phyloP scores from a whole-genome alignment of 1,140 invertebrate species.

The Sycophaga agraensis region DNA sequence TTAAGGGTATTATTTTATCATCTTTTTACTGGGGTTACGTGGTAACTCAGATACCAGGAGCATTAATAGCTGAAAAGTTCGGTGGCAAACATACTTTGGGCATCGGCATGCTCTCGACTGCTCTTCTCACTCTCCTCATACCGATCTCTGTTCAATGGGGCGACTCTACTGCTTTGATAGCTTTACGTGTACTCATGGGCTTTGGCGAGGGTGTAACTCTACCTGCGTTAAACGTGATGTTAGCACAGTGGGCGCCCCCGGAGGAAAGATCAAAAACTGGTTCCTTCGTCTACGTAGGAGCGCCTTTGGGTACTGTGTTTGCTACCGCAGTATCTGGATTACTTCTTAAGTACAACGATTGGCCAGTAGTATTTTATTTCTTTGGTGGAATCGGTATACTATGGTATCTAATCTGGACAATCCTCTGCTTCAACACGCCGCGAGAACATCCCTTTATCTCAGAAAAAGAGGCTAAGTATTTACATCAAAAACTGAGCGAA shows the following conservation, averaged over 20 bases:
- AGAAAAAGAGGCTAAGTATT: slow-evolving; percentile 74
- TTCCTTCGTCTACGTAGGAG: slow-evolving; percentile 72
- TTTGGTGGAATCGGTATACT: slow-evolving; percentile 75
- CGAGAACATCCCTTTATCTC: slow-evolving; percentile 81
- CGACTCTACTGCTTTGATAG: slow-evolving; percentile 64
- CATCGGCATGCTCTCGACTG: slow-evolving; percentile 73
- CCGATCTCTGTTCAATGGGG: slow-evolving; percentile 62
- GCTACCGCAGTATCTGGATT: slow-evolving; percentile 75
- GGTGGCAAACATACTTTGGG: slow-evolving; percentile 77
- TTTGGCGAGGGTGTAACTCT: slow-evolving; percentile 78
- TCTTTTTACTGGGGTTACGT: slow-evolving; percentile 67
- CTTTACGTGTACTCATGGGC: slow-evolving; percentile 70
- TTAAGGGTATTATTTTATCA: slow-evolving; percentile 61
- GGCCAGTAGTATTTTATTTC: slow-evolving; percentile 80
- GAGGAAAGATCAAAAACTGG: slow-evolving; percentile 73
- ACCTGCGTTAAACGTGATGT: slow-evolving; percentile 71
- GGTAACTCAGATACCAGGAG: slow-evolving; percentile 63
- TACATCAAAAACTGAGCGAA: slow-evolving; percentile 66
- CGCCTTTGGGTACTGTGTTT: slow-evolving; percentile 75
- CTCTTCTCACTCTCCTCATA: slow-evolving; percentile 72
- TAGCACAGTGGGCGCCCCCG: slow-evolving; percentile 74
- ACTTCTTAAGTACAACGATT: slow-evolving; percentile 68
- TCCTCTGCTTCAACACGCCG: slow-evolving; percentile 78
- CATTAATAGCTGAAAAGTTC: slow-evolving; percentile 70
- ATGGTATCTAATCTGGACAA: slow-evolving; percentile 73